Evolutionary conservation across 2,113 vertebrate genomes (phyloP).

Genomic region (Sapayoa aenigma): DNA sequence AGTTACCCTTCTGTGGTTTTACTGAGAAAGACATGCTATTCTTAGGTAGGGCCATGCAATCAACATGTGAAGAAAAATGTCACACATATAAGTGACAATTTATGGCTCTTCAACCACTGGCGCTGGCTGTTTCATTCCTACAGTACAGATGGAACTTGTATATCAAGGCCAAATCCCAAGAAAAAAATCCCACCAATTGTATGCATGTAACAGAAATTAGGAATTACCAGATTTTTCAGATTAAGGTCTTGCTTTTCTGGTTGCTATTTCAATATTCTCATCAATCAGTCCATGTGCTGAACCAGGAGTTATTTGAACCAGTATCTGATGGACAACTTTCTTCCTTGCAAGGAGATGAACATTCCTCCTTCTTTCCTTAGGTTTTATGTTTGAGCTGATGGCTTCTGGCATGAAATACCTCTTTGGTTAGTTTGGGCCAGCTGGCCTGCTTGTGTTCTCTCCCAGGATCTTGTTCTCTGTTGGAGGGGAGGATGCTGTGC

Average conservation of each 20-base stretch:
- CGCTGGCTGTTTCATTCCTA: not conserved
- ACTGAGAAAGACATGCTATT: conserved; percentile 19
- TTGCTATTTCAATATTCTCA: not conserved
- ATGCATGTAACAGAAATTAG: not conserved
- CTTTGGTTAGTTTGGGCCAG: not conserved
- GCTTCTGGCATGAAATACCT: not conserved
- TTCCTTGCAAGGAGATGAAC: not conserved
- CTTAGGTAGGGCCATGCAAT: not conserved
- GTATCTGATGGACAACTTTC: not conserved
- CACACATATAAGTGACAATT: not conserved
- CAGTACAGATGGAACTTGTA: not conserved
- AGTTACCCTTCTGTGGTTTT: conserved; percentile 40
- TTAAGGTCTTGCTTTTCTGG: not conserved
- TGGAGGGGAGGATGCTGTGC: not conserved
- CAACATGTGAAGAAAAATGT: not conserved
- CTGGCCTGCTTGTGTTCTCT: not conserved
- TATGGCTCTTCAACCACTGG: not conserved
- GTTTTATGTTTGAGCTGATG: not conserved
- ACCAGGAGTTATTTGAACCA: not conserved
- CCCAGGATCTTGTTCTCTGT: not conserved
- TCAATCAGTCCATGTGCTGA: not conserved
- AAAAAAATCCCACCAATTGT: not conserved
- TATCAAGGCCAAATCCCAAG: not conserved
- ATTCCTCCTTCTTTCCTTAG: not conserved
- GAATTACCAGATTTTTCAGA: not conserved